A percentile compares a stretch with the other conserved stretches of the same genome.
Evolutionary conservation across 2,113 vertebrate species (phyloP).

Genomic region (Malurus elegans): DNA sequence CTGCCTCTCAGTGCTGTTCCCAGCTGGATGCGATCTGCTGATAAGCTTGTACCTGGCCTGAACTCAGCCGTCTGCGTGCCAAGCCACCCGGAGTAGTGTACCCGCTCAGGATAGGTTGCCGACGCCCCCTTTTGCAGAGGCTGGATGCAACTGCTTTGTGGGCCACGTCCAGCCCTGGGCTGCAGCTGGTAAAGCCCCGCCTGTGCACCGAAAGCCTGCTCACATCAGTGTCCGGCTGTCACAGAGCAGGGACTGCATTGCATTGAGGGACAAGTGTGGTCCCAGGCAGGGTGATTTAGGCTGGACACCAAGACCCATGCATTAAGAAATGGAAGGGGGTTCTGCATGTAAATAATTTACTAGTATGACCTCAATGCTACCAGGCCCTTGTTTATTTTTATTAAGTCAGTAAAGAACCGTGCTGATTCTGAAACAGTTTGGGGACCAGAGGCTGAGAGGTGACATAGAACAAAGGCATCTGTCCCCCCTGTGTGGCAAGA

Average conservation of each 20-base stretch:
- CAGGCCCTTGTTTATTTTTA: conserved; percentile 25
- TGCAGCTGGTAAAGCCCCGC: neutral
- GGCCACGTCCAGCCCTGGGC: neutral
- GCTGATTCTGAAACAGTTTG: neutral
- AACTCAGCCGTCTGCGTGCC: neutral
- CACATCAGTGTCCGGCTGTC: rapidly evolving
- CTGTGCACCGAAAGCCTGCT: neutral
- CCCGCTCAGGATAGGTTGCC: neutral
- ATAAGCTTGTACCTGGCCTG: neutral
- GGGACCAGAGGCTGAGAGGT: neutral
- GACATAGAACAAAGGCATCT: neutral
- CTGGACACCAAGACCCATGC: neutral
- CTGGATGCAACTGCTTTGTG: neutral
- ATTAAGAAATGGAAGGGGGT: rapidly evolving
- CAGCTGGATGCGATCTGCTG: neutral
- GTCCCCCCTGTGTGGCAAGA: neutral
- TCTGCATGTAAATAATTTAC: conserved; percentile 30
- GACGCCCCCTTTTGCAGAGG: neutral
- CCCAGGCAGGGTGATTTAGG: neutral
- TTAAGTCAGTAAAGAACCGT: neutral
- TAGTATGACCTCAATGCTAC: neutral
- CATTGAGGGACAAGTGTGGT: rapidly evolving
- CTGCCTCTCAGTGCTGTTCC: neutral
- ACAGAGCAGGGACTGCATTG: rapidly evolving
- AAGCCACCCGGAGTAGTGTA: neutral